Evolutionary conservation across 2,113 vertebrate species (phyloP), one percentile per base, ranked within the genome.

Genomic region (Lethenteron reissneri): DNA sequence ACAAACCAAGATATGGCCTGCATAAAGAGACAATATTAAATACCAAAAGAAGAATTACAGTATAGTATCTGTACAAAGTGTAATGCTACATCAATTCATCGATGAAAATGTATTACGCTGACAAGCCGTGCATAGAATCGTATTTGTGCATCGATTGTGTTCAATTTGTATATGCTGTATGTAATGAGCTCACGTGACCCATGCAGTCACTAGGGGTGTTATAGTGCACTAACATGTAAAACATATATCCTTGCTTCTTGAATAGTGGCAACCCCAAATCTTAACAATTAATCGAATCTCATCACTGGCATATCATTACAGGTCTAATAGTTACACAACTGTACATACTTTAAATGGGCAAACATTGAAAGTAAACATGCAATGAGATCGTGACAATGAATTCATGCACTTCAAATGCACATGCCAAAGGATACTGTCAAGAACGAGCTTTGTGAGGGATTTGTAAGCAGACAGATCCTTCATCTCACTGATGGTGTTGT

Each of bases 361-460:
- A 41, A 41, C 41, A 7, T 41, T 7, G 41, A 41, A 41, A 41
- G 4, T 41, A 41, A 41, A 41, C 41, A 41, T 41, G 41, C 6
- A 41, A 41, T 41, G 41, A 41, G 41, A 7, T 41, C 41, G 41
- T 41, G 41, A 41, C 41, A 41, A 41, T 41, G 5, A 41, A 41
- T 41, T 41, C 4, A 41, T 41, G 41, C 41, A 41, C 41, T 7
- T 41, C 41, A 41, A 41, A 41, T 41, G 41, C 41, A 41, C 41
- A 41, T 41, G 41, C 41, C 12, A 77, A 87, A 95, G 90, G 90
- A 99, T 97, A 97, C 92, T 76, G 72, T 87, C 88, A 78, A 99
- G 79, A 74, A 84, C 78, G 21, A 99, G 82, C 64, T 80, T 84
- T 17, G 74, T 78, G 1, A 99, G 85, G 9, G 78, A 81, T 0